phyloP scores from a whole-genome alignment of 2,113 vertebrate genomes.

The Oceanites oceanicus region DNA sequence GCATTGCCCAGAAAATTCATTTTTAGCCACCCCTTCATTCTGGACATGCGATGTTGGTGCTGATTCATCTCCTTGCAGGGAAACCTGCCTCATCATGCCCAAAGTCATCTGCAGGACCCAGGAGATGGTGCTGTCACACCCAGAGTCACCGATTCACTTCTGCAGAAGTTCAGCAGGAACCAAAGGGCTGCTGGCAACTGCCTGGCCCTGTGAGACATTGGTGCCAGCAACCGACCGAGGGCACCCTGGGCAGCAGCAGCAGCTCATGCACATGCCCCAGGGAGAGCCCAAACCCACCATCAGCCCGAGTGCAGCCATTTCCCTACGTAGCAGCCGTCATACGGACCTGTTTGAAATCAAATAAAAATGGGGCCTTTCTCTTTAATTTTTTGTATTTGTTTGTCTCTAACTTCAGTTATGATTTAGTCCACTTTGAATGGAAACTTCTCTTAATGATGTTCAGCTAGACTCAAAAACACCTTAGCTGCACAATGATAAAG shows the following conservation, averaged over 20 bases:
- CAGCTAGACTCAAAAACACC: not conserved
- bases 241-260: not conserved
- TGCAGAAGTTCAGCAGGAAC: not conserved
- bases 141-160: not conserved
- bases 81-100: fast-evolving
- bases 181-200: not conserved
- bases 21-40: not conserved
- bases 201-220: not conserved
- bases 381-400: not conserved
- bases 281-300: not conserved
- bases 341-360: fast-evolving
- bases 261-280: not conserved
- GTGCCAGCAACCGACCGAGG: fast-evolving
- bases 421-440: not conserved
- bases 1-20: not conserved
- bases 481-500: not conserved
- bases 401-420: not conserved
- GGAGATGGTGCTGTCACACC: not conserved
- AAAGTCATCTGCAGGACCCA: not conserved
- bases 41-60: fast-evolving
- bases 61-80: not conserved
- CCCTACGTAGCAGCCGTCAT: fast-evolving
- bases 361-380: not conserved
- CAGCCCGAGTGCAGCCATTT: not conserved
- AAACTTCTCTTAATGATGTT: not conserved